These are phyloP conservation scores for Drosophila longiperda DNA, from an alignment of 2,888 invertebrate species.

Conservation along the genomic window DNA sequence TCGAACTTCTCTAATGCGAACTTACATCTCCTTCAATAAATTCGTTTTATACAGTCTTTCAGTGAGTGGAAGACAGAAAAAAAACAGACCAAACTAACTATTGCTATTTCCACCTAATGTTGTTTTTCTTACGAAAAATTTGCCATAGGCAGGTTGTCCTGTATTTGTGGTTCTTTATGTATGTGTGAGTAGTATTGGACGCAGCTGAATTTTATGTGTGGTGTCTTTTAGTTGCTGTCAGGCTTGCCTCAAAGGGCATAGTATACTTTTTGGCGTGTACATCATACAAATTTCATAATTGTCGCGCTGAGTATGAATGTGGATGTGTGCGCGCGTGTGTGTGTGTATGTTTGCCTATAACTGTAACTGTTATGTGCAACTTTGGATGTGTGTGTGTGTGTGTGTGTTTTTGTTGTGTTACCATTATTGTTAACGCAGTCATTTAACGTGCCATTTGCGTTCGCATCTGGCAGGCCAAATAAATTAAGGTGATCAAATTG, in stretches of 20 bases:
- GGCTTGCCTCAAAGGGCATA: constrained; percentile 51
- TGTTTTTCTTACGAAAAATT: not conserved
- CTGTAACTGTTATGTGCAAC: constrained; percentile 27
- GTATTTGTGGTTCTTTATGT: constrained; percentile 12
- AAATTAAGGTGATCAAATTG: constrained; percentile 59
- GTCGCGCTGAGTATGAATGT: constrained; percentile 22
- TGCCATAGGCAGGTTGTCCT: not conserved
- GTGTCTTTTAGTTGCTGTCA: constrained; percentile 39
- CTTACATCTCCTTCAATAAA: not conserved
- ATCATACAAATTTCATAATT: constrained; percentile 77
- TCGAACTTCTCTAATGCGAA: not conserved
- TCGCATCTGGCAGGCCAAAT: constrained; percentile 62
- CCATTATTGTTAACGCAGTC: constrained; percentile 56
- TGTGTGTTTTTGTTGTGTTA: constrained; percentile 31
- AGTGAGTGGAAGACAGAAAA: not conserved
- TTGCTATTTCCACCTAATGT: not conserved
- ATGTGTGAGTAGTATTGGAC: constrained; percentile 13
- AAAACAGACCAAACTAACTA: not conserved
- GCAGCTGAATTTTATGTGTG: constrained; percentile 37
- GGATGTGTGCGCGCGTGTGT: constrained; percentile 2
- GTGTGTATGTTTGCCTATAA: constrained; percentile 10
- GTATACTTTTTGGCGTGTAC: constrained; percentile 58
- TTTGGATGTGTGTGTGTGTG: constrained; percentile 16
- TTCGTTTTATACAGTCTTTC: not conserved
- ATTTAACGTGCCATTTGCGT: constrained; percentile 67